Conservation (phyloP, 2,888 invertebrate genomes). For the Parnassius glacialis region DNA sequence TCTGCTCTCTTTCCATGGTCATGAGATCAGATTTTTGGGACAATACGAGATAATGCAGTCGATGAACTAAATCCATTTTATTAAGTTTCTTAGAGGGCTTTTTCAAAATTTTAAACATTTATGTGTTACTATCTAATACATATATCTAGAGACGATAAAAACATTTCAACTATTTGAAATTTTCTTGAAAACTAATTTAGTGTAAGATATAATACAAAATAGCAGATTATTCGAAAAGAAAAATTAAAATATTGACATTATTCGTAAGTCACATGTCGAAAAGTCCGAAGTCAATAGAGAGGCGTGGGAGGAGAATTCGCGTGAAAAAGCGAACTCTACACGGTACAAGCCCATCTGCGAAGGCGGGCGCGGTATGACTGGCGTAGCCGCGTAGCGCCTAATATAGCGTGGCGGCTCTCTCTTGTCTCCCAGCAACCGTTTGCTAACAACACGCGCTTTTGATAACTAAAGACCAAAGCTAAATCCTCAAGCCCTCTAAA, state of each 20-base stretch:
- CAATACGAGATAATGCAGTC: conserved; percentile 73
- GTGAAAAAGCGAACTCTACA: conserved; percentile 12
- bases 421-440: conserved; percentile 68
- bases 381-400: conserved; percentile 43
- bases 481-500: too few relatives aligned
- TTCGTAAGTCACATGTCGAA: conserved; percentile 20
- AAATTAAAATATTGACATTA: conserved; percentile 12
- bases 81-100: neutral
- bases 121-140: too few relatives aligned
- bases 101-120: too few relatives aligned
- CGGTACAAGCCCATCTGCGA: conserved; percentile 37
- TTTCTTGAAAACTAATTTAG: too few relatives aligned
- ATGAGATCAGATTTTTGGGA: conserved; percentile 76
- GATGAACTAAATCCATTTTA: conserved; percentile 75
- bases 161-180: too few relatives aligned
- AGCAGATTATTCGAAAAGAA: conserved; percentile 1
- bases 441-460: conserved; percentile 64
- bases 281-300: conserved; percentile 8
- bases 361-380: conserved; percentile 69
- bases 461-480: too few relatives aligned
- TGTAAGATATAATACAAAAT: too few relatives aligned
- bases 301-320: conserved; percentile 3
- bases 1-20: conserved; percentile 75
- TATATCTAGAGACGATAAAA: too few relatives aligned
- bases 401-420: conserved; percentile 57